Evolutionary conservation across 2,888 invertebrate species (phyloP), one percentile per base, ranked within the genome.

Genomic region (Macrosiphum euphorbiae): DNA sequence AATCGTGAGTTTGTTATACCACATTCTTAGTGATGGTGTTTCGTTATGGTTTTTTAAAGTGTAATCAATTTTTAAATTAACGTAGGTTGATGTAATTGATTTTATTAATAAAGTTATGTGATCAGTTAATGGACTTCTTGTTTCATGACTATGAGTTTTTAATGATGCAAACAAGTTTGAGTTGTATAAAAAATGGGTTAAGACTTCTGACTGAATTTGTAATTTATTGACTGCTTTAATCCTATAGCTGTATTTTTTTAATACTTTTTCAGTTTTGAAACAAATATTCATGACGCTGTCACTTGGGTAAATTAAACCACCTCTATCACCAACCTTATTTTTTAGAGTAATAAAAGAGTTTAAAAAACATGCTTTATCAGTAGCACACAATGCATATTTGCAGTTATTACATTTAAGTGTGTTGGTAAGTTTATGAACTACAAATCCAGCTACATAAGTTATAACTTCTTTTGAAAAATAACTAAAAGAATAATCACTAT

Each of bases 331-430:
- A 52, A 13, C 52, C 52, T 52, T 52, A 52, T 52, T 52, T 52
- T 52, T 52, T 52, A 13, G 11, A 13, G 8, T 61, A 61, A 61
- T 61, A 3, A 61, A 28, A 61, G 61, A 61, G 13, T 44, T 85
- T 44, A 85, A 85, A 85, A 41, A 61, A 61, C 61, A 61, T 85
- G 16, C 84, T 85, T 85, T 44, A 85, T 85, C 24, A 41, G 84
- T 85, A 85, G 41, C 84, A 85, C 84, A 85, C 84, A 85, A 44
- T 85, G 84, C 44, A 85, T 85, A 85, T 85, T 44, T 85, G 20
- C 84, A 85, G 84, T 44, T 85, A 41, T 44, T 24, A 44, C 84
- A 85, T 85, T 85, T 95, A 61, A 41, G 41, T 41, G 41, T 41
- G 41, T 41, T 41, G 41, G 41, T 41, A 41, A 41, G 41, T 41